Evolutionary conservation across 2,888 invertebrate species (phyloP).

Genomic region (Nysson spinosus): DNA sequence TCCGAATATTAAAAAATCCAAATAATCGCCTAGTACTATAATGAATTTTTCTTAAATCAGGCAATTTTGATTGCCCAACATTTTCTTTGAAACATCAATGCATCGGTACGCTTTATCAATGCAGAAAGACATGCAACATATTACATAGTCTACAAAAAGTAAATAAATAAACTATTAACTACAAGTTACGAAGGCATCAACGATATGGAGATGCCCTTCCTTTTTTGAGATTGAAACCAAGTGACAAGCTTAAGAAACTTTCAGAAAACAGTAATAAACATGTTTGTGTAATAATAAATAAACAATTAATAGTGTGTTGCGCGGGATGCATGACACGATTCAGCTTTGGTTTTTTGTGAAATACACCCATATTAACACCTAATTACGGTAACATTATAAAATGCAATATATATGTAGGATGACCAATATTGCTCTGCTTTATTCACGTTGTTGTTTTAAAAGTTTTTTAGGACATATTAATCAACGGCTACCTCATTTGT

Average conservation of each 20-base stretch:
- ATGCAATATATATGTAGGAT: conserved; percentile 61
- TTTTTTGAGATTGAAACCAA: conserved; percentile 27
- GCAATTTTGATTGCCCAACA: conserved; percentile 11
- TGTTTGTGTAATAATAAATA: conserved; percentile 58
- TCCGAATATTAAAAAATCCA: no score
- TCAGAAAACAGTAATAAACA: conserved; percentile 46
- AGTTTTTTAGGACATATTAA: conserved; percentile 53
- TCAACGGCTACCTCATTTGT: conserved; percentile 74
- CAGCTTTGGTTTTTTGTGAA: conserved; percentile 64
- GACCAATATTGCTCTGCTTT: conserved; percentile 66
- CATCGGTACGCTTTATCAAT: conserved; percentile 5
- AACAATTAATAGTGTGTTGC: conserved; percentile 58
- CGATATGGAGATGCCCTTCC: conserved; percentile 21
- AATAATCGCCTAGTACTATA: no score
- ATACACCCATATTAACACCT: conserved; percentile 56
- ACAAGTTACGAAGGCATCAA: conserved; percentile 35
- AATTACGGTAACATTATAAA: conserved; percentile 68
- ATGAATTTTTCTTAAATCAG: conserved; percentile 12
- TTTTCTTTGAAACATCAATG: conserved; percentile 7
- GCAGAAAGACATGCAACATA: conserved; percentile 20
- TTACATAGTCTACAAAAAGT: conserved; percentile 22
- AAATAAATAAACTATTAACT: conserved; percentile 56
- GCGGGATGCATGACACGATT: conserved; percentile 44
- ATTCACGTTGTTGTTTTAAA: conserved; percentile 43
- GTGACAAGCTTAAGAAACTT: conserved; percentile 29